Evolutionary conservation across 1,140 invertebrate genomes (phyloP), one percentile per base, ranked within the genome.

Genomic region (Chelonus insularis): DNA sequence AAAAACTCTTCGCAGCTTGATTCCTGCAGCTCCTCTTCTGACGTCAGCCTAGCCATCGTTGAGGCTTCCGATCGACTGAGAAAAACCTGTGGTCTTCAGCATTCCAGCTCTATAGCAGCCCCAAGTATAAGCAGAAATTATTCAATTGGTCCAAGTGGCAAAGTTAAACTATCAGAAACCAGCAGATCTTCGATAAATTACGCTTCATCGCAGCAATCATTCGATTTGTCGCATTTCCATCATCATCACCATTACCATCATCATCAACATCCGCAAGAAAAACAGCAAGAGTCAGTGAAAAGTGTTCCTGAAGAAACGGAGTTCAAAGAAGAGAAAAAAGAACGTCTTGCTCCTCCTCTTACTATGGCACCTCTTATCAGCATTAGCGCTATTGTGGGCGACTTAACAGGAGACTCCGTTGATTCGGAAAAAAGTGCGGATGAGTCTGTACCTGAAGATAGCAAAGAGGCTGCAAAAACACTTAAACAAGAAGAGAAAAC

Each of bases 381-480:
- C 75, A 88, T 90, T 23, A 89, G 86, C 76, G 87, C 87, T 2
- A 88, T 86, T 29, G 84, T 85, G 8, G 88, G 88, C 55, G 87
- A 89, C 45, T 69, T 84, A 23, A 73, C 79, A 14, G 77, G 75
- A 5, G 81, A 80, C 12, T 43, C 60, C 32, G 58, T 63, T 20
- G 81, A 80, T 14, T 48, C 57, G 43, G 59, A 68, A 29, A 45
- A 52, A 6, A 50, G 25, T 2, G 39, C 12, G n/a, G 56, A 65
- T 1, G 54, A 57, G 20, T 34, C 47, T 9, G 65, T 56, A 14
- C 52, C 63, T 51, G 37, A 56, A 25, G 43, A 71, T 12, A 52
- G 54, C 39, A 25, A 66, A 43, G 25, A 65, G 63, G 48, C 37
- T 32, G 54, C 63, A 57, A 72, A 67, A 52, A 70, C 69, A 48